Evolutionary conservation across 2,797 vertebrate species (phyloP).

Genomic region (Centropyge bicolor): DNA sequence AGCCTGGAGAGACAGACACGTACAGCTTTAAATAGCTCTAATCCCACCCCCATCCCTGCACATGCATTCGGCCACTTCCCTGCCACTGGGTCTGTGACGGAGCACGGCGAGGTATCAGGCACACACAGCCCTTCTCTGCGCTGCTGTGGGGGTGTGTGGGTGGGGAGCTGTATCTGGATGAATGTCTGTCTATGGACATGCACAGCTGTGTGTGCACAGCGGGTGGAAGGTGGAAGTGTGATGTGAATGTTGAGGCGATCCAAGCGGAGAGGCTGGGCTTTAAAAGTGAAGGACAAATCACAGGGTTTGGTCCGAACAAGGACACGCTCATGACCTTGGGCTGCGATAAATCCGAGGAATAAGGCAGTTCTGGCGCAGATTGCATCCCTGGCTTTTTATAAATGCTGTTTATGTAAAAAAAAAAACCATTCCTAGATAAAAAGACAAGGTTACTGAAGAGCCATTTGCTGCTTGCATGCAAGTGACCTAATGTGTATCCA

Average conservation of each 20-base stretch:
- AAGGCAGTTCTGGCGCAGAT: constrained; percentile 3
- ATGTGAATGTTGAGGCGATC: constrained; percentile 54
- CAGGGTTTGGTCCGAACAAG: constrained; percentile 43
- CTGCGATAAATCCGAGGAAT: constrained; percentile 34
- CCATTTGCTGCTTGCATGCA: constrained; percentile 32
- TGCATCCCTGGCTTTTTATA: constrained; percentile 31
- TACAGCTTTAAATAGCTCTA: constrained; percentile 83
- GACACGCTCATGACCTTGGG: constrained; percentile 58
- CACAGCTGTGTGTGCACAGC: constrained; percentile 21
- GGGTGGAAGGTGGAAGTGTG: constrained; percentile 53
- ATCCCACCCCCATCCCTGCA: constrained; percentile 77
- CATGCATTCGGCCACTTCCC: constrained; percentile 73
- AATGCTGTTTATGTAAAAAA: constrained; percentile 50
- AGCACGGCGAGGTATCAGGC: constrained; percentile 59
- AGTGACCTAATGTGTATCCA: constrained; percentile 44
- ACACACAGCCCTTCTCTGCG: constrained; percentile 36
- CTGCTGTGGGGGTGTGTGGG: constrained; percentile 51
- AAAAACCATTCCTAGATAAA: constrained; percentile 36
- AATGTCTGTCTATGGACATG: constrained; percentile 20
- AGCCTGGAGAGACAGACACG: constrained; percentile 71
- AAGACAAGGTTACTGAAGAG: constrained; percentile 46
- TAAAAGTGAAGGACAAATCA: constrained; percentile 55
- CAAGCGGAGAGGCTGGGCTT: constrained; percentile 25
- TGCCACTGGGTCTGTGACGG: constrained; percentile 68
- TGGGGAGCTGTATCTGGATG: constrained; percentile 35